These are phyloP conservation scores for Erebia ligea DNA, from an alignment of 2,888 invertebrate species.

Conservation along the genomic window DNA sequence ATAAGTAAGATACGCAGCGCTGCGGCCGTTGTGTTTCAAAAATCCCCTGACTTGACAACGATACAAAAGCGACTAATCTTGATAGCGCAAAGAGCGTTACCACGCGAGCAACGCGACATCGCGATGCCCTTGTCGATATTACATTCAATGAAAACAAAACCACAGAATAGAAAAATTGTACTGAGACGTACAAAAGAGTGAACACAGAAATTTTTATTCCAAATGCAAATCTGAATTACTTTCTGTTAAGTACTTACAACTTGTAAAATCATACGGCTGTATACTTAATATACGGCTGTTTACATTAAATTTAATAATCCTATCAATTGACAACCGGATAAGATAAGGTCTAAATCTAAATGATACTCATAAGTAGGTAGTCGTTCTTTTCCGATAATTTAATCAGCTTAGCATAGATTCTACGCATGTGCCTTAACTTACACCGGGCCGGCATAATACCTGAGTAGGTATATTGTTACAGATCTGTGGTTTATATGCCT, in stretches of 20 bases:
- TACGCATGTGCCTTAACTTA: background rate
- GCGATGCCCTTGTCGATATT: no score
- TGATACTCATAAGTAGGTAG: conserved; percentile 4
- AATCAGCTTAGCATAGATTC: conserved; percentile 5
- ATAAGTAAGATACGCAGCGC: conserved; percentile 17
- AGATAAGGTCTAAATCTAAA: conserved; percentile 43
- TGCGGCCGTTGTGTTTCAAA: background rate
- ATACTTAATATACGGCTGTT: conserved; percentile 40
- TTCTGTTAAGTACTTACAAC: no score
- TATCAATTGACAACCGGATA: conserved; percentile 47
- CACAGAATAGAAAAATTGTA: no score
- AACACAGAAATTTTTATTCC: no score
- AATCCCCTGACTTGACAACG: conserved; percentile 23
- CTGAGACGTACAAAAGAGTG: no score
- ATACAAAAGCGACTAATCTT: conserved; percentile 20
- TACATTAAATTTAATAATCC: conserved; percentile 49
- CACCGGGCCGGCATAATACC: background rate
- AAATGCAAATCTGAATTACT: no score
- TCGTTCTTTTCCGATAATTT: conserved; percentile 17
- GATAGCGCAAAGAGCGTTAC: background rate
- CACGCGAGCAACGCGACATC: no score
- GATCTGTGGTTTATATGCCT: background rate
- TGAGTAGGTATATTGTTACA: background rate
- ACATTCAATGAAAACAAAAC: no score
- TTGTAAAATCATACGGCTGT: background rate